Base-by-base conservation (phyloP, 2,113 vertebrate species). In the Hippocampus zosterae region DNA sequence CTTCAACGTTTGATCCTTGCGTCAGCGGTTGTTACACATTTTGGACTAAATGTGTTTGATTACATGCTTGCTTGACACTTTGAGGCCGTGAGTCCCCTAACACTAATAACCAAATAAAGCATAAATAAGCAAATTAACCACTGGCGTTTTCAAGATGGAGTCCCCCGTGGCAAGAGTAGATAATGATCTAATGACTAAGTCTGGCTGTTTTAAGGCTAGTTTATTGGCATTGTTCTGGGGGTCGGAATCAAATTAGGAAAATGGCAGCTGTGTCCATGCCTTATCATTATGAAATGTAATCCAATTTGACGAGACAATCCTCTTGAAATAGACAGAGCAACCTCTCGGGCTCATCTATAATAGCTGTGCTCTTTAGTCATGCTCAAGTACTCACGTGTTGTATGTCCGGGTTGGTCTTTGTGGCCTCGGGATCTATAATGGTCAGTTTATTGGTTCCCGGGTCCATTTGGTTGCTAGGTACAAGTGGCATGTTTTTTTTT, bases 261-360 rank as follows among this genome's bases (percentile, higher is more conserved):
- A 88, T 80, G 85, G 82, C 88, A 87, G 89, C 90, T 90, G 88
- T 87, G 85, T 84, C 77, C 76, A 82, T 88, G 83, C 70, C 78
- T 78, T 87, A 84, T 88, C 77, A 87, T 91, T 88, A 86, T 83
- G 73, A 83, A 80, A 83, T 83, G 73, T 91, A 91, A 92, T 91
- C 83, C 81, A 89, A 84, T 90, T 89, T 87, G 74, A 85, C 68
- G 68, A 83, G 84, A 75, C 78, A 81, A 87, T 86, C 82, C 82
- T 78, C 75, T 75, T 81, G 74, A 87, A 88, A 81, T 82, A 80
- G 86, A 88, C 86, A 70, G 73, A 81, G 67, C 73, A n/a, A 76
- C 75, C 74, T 77, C 73, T 69, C 57, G 72, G 78, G 73, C 60
- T 75, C 69, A 62, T 84, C 67, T 73, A 65, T 80, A 27, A 69